phyloP scores from a whole-genome alignment of 2,888 invertebrate genomes.

The Hipparchia sbordonii region DNA sequence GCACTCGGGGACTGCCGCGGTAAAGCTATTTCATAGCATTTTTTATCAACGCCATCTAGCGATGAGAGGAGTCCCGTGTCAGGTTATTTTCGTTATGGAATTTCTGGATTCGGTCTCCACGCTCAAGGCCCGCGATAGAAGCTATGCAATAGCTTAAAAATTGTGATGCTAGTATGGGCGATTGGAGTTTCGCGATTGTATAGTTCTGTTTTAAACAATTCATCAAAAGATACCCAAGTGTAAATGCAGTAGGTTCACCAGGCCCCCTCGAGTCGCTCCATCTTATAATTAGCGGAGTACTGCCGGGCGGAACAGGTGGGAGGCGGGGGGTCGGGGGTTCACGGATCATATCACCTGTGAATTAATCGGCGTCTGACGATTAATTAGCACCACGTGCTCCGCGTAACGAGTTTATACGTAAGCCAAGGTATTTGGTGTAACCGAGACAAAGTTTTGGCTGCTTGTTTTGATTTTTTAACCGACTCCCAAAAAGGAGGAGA shows the following conservation, averaged over 20 bases:
- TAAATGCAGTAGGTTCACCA: conserved; percentile 50
- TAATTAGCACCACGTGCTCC: conserved; percentile 73
- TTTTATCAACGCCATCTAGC: too few relatives aligned
- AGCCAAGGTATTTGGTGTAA: conserved; percentile 10
- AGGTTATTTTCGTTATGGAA: too few relatives aligned
- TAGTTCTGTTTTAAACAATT: conserved; percentile 16
- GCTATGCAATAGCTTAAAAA: too few relatives aligned
- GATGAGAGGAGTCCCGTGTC: too few relatives aligned
- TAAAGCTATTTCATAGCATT: too few relatives aligned
- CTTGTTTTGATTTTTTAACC: not conserved
- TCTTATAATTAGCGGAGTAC: conserved; percentile 62
- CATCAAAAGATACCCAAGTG: conserved; percentile 26
- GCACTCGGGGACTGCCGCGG: too few relatives aligned
- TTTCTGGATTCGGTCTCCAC: too few relatives aligned
- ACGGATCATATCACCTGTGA: conserved; percentile 78
- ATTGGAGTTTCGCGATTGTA: not conserved
- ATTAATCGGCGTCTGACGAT: conserved; percentile 78
- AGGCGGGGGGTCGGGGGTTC: conserved; percentile 44
- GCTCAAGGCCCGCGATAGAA: too few relatives aligned
- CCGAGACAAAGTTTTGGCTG: not conserved
- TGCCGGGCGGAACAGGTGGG: conserved; percentile 41
- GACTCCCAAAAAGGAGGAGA: too few relatives aligned
- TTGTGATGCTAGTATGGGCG: too few relatives aligned
- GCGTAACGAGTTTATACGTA: conserved; percentile 50
- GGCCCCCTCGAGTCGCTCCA: conserved; percentile 48